Conservation (phyloP, 2,888 invertebrate genomes). For the Thysanoteuthis rhombus region DNA sequence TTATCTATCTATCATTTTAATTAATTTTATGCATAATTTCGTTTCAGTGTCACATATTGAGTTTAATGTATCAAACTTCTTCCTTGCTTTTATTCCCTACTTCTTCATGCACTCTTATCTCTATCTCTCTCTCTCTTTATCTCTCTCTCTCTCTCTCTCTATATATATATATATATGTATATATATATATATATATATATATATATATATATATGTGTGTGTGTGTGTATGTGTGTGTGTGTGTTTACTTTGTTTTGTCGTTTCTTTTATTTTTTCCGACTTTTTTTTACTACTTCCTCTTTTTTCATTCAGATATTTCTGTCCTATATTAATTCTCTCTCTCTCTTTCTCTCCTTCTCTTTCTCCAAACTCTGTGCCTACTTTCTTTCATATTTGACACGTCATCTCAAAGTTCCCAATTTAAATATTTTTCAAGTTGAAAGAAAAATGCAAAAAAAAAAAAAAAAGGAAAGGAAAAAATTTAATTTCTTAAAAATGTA, state of each 20-base stretch:
- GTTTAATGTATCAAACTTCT: no score
- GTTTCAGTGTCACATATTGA: no score
- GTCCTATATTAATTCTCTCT: not conserved
- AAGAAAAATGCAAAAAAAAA: not conserved
- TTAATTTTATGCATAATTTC: no score
- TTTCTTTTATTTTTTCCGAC: not conserved
- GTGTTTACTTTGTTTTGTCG: not conserved
- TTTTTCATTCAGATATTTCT: not conserved
- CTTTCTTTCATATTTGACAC: not conserved
- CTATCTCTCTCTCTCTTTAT: not conserved
- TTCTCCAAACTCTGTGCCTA: not conserved
- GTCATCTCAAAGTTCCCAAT: not conserved
- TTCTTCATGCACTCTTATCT: not conserved
- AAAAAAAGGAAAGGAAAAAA: not conserved
- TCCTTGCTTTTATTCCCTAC: no score
- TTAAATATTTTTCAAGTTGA: not conserved
- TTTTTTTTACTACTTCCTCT: not conserved
- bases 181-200: no score
- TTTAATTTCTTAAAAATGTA: conserved; percentile 12
- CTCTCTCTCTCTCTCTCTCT: not conserved
- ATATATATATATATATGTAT: no score
- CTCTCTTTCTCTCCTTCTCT: not conserved
- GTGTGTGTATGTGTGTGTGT: not conserved
- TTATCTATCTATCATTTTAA: no score
- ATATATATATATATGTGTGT: no score